These are phyloP conservation scores for Alviniconcha strummeri DNA, from an alignment of 2,888 invertebrate species.

Conservation along the genomic window DNA sequence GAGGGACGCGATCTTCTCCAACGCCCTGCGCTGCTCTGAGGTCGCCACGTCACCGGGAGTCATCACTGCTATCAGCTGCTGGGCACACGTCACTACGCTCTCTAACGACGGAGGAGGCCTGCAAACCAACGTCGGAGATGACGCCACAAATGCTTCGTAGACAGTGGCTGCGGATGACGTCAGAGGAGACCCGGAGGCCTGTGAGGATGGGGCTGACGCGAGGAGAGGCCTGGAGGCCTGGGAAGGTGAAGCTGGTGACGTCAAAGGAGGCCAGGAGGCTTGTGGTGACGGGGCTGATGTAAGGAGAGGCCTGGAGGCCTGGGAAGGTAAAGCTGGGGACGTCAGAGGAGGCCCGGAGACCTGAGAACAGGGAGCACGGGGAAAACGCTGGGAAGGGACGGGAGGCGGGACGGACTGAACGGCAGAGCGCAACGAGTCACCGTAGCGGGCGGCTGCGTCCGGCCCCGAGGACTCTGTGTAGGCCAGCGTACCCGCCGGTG, in stretches of 20 bases:
- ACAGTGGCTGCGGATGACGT: not conserved
- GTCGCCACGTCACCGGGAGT: not conserved
- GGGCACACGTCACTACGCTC: not conserved
- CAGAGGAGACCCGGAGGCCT: not conserved
- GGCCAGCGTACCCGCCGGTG: no score
- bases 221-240: not conserved
- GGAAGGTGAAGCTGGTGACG: not conserved
- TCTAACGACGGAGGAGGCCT: not conserved
- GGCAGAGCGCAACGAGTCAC: no score
- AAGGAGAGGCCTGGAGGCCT: not conserved
- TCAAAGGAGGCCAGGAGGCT: not conserved
- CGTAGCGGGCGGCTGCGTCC: no score
- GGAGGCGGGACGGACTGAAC: no score
- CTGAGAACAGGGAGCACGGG: no score
- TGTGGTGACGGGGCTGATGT: not conserved
- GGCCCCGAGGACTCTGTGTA: no score
- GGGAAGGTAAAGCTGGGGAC: not conserved
- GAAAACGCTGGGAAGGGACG: not conserved
- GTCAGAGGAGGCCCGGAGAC: not conserved
- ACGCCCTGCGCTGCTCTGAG: not conserved
- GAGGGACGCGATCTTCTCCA: slow-evolving; percentile 13
- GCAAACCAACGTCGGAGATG: no score
- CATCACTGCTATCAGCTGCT: not conserved
- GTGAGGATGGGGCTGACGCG: not conserved
- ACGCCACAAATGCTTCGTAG: no score